A percentile compares a stretch with the other conserved stretches of the same genome.
Conservation (phyloP, 2,797 vertebrate genomes). For the Darevskia nairensis region DNA sequence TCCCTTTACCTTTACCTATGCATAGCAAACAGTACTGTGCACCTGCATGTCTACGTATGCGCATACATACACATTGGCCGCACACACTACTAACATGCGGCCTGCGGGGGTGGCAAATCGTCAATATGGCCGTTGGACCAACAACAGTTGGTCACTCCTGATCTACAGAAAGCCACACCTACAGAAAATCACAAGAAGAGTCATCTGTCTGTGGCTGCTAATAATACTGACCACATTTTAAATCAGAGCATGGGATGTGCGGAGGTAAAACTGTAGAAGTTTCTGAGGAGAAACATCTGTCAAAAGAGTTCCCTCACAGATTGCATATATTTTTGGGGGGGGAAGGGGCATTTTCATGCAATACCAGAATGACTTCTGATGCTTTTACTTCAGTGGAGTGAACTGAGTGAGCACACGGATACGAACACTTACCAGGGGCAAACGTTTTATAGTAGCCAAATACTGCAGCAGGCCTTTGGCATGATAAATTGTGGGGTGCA, state of each 20-base stretch:
- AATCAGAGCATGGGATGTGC: background rate
- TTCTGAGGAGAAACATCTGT: background rate
- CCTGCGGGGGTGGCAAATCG: too few species aligned
- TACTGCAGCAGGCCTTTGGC: constrained; percentile 97
- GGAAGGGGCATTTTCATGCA: constrained; percentile 4
- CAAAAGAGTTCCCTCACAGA: background rate
- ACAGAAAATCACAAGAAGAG: background rate
- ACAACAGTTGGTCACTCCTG: too few species aligned
- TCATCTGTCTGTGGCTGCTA: background rate
- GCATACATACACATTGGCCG: too few species aligned
- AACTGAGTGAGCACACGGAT: constrained; percentile 18
- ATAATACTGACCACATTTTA: background rate
- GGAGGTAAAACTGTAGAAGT: background rate
- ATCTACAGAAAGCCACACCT: too few species aligned
- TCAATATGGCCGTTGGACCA: too few species aligned
- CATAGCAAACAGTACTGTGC: too few species aligned
- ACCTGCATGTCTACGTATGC: too few species aligned
- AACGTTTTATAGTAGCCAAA: constrained; percentile 90
- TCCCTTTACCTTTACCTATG: too few species aligned
- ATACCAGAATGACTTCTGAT: constrained; percentile 35
- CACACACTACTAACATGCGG: too few species aligned
- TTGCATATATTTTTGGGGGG: constrained; percentile 7
- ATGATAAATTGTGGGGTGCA: constrained; percentile 98
- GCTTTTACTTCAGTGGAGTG: background rate
- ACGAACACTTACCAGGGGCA: constrained; percentile 88